Conservation (phyloP, 2,888 invertebrate genomes). For the Agrochola lychnidis region DNA sequence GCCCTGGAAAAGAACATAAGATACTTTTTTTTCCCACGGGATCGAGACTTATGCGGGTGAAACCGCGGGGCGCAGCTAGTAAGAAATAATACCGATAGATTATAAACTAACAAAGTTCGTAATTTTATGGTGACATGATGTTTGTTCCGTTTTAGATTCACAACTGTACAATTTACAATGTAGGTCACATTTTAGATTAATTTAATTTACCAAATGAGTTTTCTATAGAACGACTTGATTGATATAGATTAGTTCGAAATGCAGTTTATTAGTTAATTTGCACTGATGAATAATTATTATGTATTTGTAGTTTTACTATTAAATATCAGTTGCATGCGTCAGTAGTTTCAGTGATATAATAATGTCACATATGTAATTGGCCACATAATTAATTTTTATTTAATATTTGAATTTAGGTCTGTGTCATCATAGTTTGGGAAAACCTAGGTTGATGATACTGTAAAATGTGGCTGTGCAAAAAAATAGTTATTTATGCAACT, state of each 20-base stretch:
- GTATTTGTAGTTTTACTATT: neutral
- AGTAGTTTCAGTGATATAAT: neutral
- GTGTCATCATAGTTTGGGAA: neutral
- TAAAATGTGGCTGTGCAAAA: neutral
- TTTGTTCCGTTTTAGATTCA: neutral
- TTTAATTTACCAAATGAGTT: neutral
- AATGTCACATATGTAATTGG: neutral
- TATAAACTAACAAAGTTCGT: no score
- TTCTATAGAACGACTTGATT: neutral
- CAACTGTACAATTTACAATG: neutral
- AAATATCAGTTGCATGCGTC: neutral
- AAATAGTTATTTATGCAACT: no score
- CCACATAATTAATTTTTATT: neutral
- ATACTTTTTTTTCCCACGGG: no score
- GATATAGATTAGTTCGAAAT: conserved; percentile 1
- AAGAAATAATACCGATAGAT: no score
- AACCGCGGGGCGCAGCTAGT: no score
- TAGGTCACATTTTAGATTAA: neutral
- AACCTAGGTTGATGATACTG: neutral
- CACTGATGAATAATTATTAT: neutral
- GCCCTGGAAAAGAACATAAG: no score
- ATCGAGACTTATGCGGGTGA: no score
- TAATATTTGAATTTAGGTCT: neutral
- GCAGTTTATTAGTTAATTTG: conserved; percentile 1
- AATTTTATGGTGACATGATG: no score